A percentile compares a stretch with the other conserved stretches of the same genome.
Evolutionary conservation across 2,888 invertebrate species (phyloP).

Genomic region (Herminia tarsipennalis): DNA sequence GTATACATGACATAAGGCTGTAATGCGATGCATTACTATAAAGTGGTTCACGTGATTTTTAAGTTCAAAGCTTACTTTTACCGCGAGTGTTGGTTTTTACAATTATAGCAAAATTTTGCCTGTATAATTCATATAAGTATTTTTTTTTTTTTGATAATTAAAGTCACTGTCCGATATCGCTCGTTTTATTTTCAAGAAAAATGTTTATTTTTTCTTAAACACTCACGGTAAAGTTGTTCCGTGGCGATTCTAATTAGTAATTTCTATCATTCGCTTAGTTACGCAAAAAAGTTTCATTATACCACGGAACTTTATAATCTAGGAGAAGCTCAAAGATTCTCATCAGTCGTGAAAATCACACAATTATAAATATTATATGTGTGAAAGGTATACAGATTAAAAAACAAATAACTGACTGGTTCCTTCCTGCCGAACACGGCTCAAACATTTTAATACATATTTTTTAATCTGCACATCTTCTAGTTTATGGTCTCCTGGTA

Average conservation of each 20-base stretch:
- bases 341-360: conserved; percentile 72
- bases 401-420: conserved; percentile 37
- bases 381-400: conserved; percentile 57
- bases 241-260: conserved; percentile 42
- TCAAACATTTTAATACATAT: conserved; percentile 23
- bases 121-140: no score
- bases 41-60: conserved; percentile 60
- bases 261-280: conserved; percentile 28
- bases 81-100: conserved; percentile 44
- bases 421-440: conserved; percentile 36
- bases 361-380: conserved; percentile 60
- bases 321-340: conserved; percentile 70
- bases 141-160: neutral
- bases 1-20: conserved; percentile 91
- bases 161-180: neutral
- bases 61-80: conserved; percentile 31
- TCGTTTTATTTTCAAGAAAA: neutral
- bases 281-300: conserved; percentile 31
- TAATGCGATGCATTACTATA: conserved; percentile 79
- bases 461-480: conserved; percentile 51
- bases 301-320: conserved; percentile 58
- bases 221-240: conserved; percentile 50
- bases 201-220: conserved; percentile 26
- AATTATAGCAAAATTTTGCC: no score
- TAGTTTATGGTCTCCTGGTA: conserved; percentile 72